Evolutionary conservation across 2,797 vertebrate species (phyloP).

Genomic region (Hipposideros larvatus): DNA sequence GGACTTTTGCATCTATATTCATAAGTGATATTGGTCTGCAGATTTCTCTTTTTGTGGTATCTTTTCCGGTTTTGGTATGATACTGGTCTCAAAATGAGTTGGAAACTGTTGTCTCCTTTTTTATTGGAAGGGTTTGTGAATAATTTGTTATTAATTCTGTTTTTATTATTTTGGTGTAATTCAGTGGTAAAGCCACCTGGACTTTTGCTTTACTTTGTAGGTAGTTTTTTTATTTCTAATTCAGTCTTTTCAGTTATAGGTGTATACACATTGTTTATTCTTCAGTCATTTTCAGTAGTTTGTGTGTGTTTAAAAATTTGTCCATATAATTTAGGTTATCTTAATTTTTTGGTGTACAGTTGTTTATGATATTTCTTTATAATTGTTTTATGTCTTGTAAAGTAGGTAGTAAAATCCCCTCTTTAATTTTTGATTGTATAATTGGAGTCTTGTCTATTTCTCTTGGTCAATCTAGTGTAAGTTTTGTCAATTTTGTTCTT

Average conservation of each 20-base stretch:
- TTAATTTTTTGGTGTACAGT: too few species aligned
- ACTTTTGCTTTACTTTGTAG: not conserved
- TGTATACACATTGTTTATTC: not conserved
- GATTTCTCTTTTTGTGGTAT: not conserved
- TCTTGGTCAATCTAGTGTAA: not conserved
- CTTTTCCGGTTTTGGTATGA: constrained; percentile 25
- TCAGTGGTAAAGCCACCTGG: not conserved
- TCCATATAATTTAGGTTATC: too few species aligned
- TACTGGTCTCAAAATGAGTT: constrained; percentile 3
- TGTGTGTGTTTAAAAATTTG: not conserved
- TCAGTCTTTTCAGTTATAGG: constrained; percentile 20
- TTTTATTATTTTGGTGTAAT: constrained; percentile 8
- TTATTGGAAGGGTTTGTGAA: constrained; percentile 21
- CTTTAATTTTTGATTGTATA: constrained; percentile 20
- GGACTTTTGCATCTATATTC: too few species aligned
- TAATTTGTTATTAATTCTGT: not conserved
- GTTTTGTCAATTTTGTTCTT: not conserved
- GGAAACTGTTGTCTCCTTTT: not conserved
- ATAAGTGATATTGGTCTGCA: too few species aligned
- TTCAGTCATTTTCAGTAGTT: not conserved
- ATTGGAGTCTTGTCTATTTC: not conserved
- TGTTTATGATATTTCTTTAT: too few species aligned
- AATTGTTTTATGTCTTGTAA: constrained; percentile 36
- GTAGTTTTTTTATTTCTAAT: constrained; percentile 18
- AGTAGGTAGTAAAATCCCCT: not conserved